Conservation (phyloP, 2,113 vertebrate species). For the Cairina moschata region DNA sequence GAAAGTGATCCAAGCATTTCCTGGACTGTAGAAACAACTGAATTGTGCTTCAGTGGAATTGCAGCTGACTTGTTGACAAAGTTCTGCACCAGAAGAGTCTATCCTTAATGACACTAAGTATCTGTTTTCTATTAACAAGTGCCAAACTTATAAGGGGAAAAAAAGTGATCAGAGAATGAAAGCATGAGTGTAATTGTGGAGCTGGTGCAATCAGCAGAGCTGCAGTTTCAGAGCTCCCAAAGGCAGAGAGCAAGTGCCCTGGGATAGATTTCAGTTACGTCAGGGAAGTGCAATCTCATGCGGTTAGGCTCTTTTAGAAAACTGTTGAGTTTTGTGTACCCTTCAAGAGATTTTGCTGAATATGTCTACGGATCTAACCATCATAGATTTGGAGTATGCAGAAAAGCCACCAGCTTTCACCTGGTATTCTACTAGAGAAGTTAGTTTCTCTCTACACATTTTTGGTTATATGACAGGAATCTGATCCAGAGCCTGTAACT, state of each 20-base stretch:
- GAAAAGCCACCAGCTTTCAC: not conserved
- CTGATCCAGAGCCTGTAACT: not conserved
- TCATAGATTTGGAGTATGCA: too few relatives aligned
- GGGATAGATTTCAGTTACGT: not conserved
- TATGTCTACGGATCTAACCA: not conserved
- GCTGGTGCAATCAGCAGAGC: not conserved
- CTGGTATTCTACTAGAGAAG: not conserved
- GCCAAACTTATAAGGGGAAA: not conserved
- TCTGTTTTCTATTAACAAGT: not conserved
- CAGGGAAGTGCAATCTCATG: not conserved
- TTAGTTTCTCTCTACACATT: not conserved
- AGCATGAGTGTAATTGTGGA: not conserved
- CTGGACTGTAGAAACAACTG: not conserved
- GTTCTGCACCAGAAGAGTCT: not conserved
- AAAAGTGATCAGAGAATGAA: not conserved
- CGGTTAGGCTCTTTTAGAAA: not conserved
- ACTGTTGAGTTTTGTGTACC: not conserved
- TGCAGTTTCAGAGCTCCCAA: not conserved
- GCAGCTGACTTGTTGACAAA: not conserved
- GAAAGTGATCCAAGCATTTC: slow-evolving; percentile 27
- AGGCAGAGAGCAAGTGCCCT: not conserved
- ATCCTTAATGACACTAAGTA: not conserved
- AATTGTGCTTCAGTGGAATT: not conserved
- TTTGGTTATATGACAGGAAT: not conserved
- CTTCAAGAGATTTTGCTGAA: not conserved